Percentiles rank a stretch among this genome's conserved stretches.
Conservation (phyloP, 2,888 invertebrate genomes). For the Unio pictorum region DNA sequence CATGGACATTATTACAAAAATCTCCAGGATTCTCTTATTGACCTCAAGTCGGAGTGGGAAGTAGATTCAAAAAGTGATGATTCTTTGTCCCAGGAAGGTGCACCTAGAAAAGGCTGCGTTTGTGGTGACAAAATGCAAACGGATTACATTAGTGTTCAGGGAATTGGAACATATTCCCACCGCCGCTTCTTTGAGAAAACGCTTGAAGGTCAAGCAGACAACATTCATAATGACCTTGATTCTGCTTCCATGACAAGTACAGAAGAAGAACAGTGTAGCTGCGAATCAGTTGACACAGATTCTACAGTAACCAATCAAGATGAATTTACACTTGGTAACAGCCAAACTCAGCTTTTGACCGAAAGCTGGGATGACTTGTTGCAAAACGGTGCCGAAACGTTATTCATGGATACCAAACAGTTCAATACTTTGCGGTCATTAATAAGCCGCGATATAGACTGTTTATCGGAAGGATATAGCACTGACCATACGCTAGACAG, state of each 20-base stretch:
- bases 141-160: constrained; percentile 37
- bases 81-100: constrained; percentile 27
- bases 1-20: constrained; percentile 53
- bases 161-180: constrained; percentile 47
- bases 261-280: constrained; percentile 27
- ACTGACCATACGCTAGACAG: constrained; percentile 45
- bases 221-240: constrained; percentile 29
- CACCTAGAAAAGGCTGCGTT: constrained; percentile 10
- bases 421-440: constrained; percentile 35
- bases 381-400: constrained; percentile 16
- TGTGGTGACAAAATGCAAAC: background rate
- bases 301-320: constrained; percentile 25
- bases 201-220: constrained; percentile 5
- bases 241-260: constrained; percentile 32
- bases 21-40: constrained; percentile 50
- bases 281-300: constrained; percentile 24
- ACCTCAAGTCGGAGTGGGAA: constrained; percentile 43
- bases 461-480: constrained; percentile 47
- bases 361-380: constrained; percentile 50
- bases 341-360: constrained; percentile 43
- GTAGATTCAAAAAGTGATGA: constrained; percentile 29
- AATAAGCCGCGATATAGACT: constrained; percentile 36
- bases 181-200: constrained; percentile 44
- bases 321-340: constrained; percentile 27
- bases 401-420: constrained; percentile 15